Evolutionary conservation across 53 echinoderm and acorn worm genomes (phyloP).

Genomic region (Luidia sarsii): DNA sequence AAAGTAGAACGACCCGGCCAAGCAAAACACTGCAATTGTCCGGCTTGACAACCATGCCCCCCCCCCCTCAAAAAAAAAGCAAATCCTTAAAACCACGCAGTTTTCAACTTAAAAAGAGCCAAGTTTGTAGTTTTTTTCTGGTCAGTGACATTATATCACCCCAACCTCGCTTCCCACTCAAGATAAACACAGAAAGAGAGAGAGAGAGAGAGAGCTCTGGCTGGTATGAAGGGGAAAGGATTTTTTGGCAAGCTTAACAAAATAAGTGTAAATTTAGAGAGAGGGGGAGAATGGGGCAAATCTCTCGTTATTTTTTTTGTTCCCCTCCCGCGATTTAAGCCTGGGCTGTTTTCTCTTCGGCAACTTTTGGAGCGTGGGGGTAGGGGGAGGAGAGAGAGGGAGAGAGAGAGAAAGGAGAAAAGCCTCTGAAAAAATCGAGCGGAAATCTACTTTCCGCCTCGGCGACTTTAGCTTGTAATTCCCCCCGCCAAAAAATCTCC

Average conservation of each 20-base stretch:
- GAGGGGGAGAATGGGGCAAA: slow-evolving; percentile 2
- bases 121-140: slow-evolving; percentile 23
- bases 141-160: slow-evolving; percentile 15
- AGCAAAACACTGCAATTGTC: slow-evolving; percentile 30
- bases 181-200: slow-evolving; percentile 23
- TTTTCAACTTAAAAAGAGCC: not conserved
- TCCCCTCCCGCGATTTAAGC: slow-evolving; percentile 5
- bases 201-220: not conserved
- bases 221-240: not conserved
- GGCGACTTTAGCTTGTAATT: slow-evolving; percentile 36
- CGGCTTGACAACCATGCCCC: slow-evolving; percentile 17
- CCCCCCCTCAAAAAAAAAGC: no score
- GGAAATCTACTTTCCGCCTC: slow-evolving; percentile 43
- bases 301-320: slow-evolving; percentile 34
- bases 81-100: slow-evolving; percentile 21
- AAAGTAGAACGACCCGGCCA: slow-evolving; percentile 38
- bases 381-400: no score
- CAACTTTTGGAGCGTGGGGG: no score
- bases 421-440: no score
- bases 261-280: slow-evolving; percentile 42
- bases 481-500: not conserved
- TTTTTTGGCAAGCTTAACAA: slow-evolving; percentile 19
- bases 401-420: no score
- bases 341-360: no score
- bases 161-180: no score